A percentile compares a stretch with the other conserved stretches of the same genome.
Conservation (phyloP, 2,888 invertebrate species). For the Caenorhabditis plicata region DNA sequence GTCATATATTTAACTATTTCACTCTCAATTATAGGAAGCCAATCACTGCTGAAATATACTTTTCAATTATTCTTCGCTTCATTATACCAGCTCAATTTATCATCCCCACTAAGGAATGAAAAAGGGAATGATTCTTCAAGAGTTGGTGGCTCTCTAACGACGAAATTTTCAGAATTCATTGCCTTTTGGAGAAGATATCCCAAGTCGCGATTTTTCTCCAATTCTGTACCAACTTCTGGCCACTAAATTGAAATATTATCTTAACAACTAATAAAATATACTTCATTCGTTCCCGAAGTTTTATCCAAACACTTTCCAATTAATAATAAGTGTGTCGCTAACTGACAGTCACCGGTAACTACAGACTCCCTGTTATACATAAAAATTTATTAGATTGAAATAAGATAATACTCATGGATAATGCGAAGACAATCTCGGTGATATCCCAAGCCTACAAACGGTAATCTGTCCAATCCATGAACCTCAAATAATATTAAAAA, state of each 20-base stretch:
- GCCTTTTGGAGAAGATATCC: conserved; percentile 6
- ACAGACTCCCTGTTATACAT: conserved; percentile 20
- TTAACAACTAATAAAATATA: background rate
- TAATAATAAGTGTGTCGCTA: conserved; percentile 13
- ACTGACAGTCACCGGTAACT: conserved; percentile 21
- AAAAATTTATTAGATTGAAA: background rate
- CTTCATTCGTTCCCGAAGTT: conserved; percentile 11
- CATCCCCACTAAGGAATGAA: conserved; percentile 7
- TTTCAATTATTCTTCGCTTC: background rate
- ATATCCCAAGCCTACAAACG: conserved; percentile 30
- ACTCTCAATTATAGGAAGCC: conserved; percentile 13
- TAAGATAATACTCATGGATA: conserved; percentile 9
- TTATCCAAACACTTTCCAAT: conserved; percentile 25
- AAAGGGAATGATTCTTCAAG: conserved; percentile 22
- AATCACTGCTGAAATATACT: conserved; percentile 16
- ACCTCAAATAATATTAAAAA: too few relatives aligned
- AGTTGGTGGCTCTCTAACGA: conserved; percentile 16
- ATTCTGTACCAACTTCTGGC: conserved; percentile 12
- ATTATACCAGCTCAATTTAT: conserved; percentile 4
- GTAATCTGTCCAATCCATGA: conserved; percentile 22
- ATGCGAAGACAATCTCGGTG: conserved; percentile 19
- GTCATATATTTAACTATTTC: conserved; percentile 25
- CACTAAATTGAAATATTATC: conserved; percentile 8
- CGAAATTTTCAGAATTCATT: conserved; percentile 1
- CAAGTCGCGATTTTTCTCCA: conserved; percentile 22